These are phyloP conservation scores for Orius laevigatus DNA, from an alignment of 1,140 invertebrate genomes.

Conservation along the genomic window DNA sequence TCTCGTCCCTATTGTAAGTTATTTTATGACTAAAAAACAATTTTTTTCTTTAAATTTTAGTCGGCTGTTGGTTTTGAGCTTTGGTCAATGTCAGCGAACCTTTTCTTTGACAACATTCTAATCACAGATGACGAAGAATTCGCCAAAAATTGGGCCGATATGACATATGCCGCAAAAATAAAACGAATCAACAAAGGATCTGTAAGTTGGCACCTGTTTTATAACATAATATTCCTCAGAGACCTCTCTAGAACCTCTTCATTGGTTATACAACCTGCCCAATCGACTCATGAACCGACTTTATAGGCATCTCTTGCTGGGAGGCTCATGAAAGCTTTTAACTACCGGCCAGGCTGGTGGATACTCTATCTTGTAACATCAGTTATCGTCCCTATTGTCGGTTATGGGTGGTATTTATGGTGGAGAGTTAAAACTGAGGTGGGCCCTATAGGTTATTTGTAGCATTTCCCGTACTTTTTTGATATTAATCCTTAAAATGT, in stretches of 20 bases:
- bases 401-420: conserved; percentile 53
- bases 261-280: neutral
- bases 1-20: conserved; percentile 83
- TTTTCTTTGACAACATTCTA: conserved; percentile 91
- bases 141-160: conserved; percentile 61
- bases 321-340: conserved; percentile 48
- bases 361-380: conserved; percentile 49
- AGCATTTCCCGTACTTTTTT: neutral
- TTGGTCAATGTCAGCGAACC: conserved; percentile 93
- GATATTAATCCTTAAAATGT: too few species aligned
- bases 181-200: conserved; percentile 59
- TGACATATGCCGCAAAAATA: conserved; percentile 74
- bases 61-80: conserved; percentile 86
- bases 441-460: too few species aligned
- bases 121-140: conserved; percentile 71
- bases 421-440: conserved; percentile 30
- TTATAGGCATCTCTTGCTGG: conserved; percentile 46
- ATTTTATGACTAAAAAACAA: neutral
- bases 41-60: conserved; percentile 33
- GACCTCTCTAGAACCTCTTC: neutral
- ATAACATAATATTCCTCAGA: neutral
- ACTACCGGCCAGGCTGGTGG: conserved; percentile 64
- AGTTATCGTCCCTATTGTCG: conserved; percentile 40
- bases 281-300: neutral
- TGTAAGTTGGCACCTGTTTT: conserved; percentile 43